Base-by-base conservation (phyloP, 35 echinoderm and acorn worm genomes). In the Anneissia japonica region DNA sequence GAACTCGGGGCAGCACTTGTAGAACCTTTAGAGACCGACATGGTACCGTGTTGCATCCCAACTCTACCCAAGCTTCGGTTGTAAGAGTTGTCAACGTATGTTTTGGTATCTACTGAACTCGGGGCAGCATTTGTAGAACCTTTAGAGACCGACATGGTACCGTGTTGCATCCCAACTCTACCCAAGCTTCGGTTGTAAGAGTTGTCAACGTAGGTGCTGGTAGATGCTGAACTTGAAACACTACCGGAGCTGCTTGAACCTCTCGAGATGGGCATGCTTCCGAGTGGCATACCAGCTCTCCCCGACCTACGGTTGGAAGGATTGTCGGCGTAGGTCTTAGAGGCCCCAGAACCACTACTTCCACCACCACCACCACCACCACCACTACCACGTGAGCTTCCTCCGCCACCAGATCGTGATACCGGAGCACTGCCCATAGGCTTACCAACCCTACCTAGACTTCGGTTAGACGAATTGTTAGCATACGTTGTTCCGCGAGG, bases 1-100 rank as follows among this genome's bases (percentile, higher is more conserved):
- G 81, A 16, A 26, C 51, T 23, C 14, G 4, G 40, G 40, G 46
- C 30, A 76, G 34, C 37, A 26, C 43, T 64, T 1, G 7, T 64
- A 9, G 51, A 41, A 84, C 38, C 43, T 29, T 82, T 82, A 0
- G 82, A 84, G 30, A 72, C 82, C n/a, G 36, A n/a, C 43, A 55
- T 55, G 17, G 82, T 84, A 64, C 87, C 87, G 29, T 73, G 56
- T 10, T 46, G 28, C 28, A 41, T 31, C 0, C 87, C 87, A 43
- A 89, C 87, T 73, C 87, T 31, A 31, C 87, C 87, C 31, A 82
- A 21, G 35, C 87, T 89, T 14, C 79, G 77, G 87, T 89, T 89
- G 55, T 73, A 89, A 28, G 87, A 23, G 38, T 89, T 89, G 29
- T 89, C 87, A 74, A 74, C 87, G 28, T 89, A 89, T 21, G 79